Evolutionary conservation across 23 tunicate genomes (phyloP).

Genomic region (Phallusia fumigata): DNA sequence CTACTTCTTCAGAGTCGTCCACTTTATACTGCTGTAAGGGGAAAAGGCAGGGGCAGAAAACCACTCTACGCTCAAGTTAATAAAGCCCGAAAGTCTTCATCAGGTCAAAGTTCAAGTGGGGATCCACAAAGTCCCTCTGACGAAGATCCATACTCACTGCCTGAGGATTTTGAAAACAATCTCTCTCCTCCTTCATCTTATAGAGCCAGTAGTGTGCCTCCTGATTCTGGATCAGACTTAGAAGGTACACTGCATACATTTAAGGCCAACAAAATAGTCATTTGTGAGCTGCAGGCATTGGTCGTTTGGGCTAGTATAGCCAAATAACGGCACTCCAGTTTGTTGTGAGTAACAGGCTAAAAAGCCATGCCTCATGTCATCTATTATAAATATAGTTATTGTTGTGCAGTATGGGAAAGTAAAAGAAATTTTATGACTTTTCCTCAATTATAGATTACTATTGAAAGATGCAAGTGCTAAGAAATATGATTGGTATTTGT

Average conservation of each 20-base stretch:
- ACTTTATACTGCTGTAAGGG: conserved; percentile 27
- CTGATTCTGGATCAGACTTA: conserved; percentile 16
- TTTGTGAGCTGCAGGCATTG: no score
- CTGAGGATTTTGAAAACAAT: conserved; percentile 34
- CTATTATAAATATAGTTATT: no score
- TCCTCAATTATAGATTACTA: no score
- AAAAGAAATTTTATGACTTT: no score
- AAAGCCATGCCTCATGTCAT: no score
- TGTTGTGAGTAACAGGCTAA: no score
- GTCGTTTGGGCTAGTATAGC: no score
- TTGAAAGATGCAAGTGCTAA: no score
- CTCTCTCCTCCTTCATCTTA: conserved; percentile 3
- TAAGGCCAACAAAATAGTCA: no score
- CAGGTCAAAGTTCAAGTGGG: conserved; percentile 45
- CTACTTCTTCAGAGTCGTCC: not conserved
- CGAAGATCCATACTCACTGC: conserved; percentile 79
- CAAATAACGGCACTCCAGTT: no score
- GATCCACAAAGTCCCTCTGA: conserved; percentile 34
- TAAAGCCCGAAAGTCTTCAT: conserved; percentile 38
- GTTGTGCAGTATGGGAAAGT: no score
- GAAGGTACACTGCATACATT: not conserved
- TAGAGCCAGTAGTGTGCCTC: conserved; percentile 48
- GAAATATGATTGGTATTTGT: no score
- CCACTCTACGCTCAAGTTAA: conserved; percentile 37
- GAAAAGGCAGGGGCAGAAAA: not conserved